Evolutionary conservation across 2,888 invertebrate genomes (phyloP), one percentile per base, ranked within the genome.

Genomic region (Eupithecia insigniata): DNA sequence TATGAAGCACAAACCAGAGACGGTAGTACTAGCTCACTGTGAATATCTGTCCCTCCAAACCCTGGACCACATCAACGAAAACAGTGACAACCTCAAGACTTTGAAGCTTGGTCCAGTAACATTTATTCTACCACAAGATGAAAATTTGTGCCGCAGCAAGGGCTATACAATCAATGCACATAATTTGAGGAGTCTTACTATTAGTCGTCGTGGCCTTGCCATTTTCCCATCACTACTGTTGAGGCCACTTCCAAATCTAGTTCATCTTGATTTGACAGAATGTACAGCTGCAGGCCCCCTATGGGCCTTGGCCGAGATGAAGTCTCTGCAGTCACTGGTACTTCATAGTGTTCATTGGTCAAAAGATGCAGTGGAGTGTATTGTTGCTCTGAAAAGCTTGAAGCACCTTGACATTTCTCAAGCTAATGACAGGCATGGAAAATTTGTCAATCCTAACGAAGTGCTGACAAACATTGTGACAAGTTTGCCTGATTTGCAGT

Each of bases 361-460:
- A 30, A 95, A 95, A 81, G 95, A 95, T 78, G 94, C 95, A 76
- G 93, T 96, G 72, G 94, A 95, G 76, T 95, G 95, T 83, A 96
- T 96, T 82, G 93, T 95, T 73, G 92, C 93, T 64, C 85, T 96
- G 80, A 91, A 87, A 43, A 93, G 93, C 77, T 92, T 95, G 82
- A 95, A 95, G 81, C 97, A 97, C 84, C 92, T 99, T 73, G 99
- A 99, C 90, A 96, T 99, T 78, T 98, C 98, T 0, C 97, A 97
- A 79, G 96, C 95, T 0, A 95, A 95, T 82, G 95, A 96, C 73
- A 96, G 96, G 64, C 95, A 96, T 79, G 97, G 97, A 7, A 96
- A 95, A 76, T 99, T 96, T 87, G 94, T 95, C 46, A 95, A 96
- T 81, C 97, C 98, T 4, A 97, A 97, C 90, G 94, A 95, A 76